These are phyloP conservation scores for Ranitomeya variabilis DNA, from an alignment of 2,113 vertebrate genomes.

Conservation along the genomic window DNA sequence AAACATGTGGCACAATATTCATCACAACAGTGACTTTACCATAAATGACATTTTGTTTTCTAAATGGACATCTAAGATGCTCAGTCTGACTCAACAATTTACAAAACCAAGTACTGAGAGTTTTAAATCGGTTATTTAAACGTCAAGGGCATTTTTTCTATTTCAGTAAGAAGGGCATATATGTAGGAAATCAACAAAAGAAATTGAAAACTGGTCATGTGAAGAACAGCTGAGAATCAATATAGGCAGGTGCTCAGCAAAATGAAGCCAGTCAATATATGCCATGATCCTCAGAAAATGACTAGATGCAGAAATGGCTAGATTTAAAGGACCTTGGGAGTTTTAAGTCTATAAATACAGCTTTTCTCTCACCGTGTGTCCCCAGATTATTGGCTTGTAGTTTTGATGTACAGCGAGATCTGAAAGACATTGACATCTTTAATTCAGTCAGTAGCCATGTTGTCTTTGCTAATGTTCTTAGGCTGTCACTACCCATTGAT, in stretches of 20 bases:
- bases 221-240: constrained; percentile 52
- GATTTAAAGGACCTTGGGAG: constrained; percentile 40
- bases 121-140: constrained; percentile 30
- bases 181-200: constrained; percentile 49
- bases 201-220: constrained; percentile 55
- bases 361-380: constrained; percentile 9
- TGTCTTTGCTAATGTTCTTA: constrained; percentile 32
- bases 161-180: constrained; percentile 47
- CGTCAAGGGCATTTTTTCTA: constrained; percentile 49
- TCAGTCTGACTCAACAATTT: constrained; percentile 26
- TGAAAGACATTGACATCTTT: constrained; percentile 41
- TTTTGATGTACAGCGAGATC: constrained; percentile 26
- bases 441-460: constrained; percentile 22
- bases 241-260: constrained; percentile 38
- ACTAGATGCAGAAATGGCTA: constrained; percentile 33
- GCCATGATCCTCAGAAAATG: constrained; percentile 45
- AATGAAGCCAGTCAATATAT: constrained; percentile 44
- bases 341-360: constrained; percentile 39
- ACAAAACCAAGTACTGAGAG: constrained; percentile 30
- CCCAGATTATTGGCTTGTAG: constrained; percentile 16
- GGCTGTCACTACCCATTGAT: constrained; percentile 23
- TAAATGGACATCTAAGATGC: background rate
- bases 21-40: background rate
- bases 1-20: constrained; percentile 1
- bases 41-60: constrained; percentile 23